Evolutionary conservation across 2,797 vertebrate species (phyloP), one percentile per base, ranked within the genome.

Genomic region (Enoplosus armatus): DNA sequence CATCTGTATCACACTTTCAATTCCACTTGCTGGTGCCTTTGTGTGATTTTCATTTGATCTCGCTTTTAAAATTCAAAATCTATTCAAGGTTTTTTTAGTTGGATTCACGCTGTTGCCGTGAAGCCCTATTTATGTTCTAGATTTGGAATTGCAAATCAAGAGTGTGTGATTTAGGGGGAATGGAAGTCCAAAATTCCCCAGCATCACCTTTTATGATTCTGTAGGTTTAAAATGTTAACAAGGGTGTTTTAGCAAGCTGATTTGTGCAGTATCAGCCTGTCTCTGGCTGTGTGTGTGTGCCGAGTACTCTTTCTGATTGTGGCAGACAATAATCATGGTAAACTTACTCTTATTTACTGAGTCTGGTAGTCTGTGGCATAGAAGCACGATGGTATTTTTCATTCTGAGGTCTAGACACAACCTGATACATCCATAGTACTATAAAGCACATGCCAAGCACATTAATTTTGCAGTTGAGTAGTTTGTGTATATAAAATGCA

Each of bases 1-100:
- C 94, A 93, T 94, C 94, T 94, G 95, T 95, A 96, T 95, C 95
- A 95, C 93, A 96, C 95, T 96, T 95, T 95, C 95, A 95, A 95
- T 96, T 96, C 95, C 93, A 95, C 95, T 95, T 93, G 93, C 94
- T 91, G 89, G 87, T 85, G 94, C 94, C 92, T 96, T 96, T 96
- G 95, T 96, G 94, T 56, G 92, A 94, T 95, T 95, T 95, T 92
- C 92, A 95, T 96, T 96, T 96, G 95, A 96, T 96, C 95, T 95
- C 72, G 93, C 94, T 94, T 95, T 96, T 95, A 95, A 95, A 96
- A 95, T 96, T 94, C 93, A 89, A 95, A 96, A 96, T 95, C 94
- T 95, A 95, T 96, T 96, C 95, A 96, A 92, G 93, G 87, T 92
- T 94, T 94, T 94, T 95, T 91, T 85, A 85, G 86, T 92, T 92